phyloP scores from a whole-genome alignment of 1,140 invertebrate species.

The Trachelipus rathkii region DNA sequence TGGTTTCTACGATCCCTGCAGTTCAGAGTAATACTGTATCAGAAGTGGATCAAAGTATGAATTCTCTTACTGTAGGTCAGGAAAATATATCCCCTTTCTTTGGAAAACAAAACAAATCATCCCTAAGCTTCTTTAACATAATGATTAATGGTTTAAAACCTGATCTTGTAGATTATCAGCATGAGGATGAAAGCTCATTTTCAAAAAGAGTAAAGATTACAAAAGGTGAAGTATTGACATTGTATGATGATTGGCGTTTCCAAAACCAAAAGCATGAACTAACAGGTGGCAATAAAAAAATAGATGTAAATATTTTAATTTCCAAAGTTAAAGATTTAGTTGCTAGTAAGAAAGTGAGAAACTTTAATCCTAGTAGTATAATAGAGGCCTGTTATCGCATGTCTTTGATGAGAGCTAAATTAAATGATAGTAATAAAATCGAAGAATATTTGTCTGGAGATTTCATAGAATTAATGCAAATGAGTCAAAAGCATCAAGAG shows the following conservation, averaged over 20 bases:
- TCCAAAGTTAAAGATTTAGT: conserved; percentile 23
- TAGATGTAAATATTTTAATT: conserved; percentile 27
- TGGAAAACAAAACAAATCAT: background rate
- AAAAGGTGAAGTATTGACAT: conserved; percentile 25
- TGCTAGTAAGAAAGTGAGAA: background rate
- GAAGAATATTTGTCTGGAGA: conserved; percentile 25
- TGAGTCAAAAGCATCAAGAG: conserved; percentile 24
- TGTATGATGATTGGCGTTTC: conserved; percentile 33
- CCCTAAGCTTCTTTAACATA: background rate
- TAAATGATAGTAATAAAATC: conserved; percentile 23
- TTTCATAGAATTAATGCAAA: conserved; percentile 28
- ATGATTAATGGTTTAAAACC: background rate
- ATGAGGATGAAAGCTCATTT: background rate
- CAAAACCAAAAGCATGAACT: conserved; percentile 27
- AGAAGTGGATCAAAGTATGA: too few species aligned
- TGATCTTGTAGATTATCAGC: too few species aligned
- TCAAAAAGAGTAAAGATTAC: conserved; percentile 17
- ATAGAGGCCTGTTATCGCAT: conserved; percentile 34
- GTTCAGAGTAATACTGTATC: too few species aligned
- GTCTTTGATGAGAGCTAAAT: conserved; percentile 26
- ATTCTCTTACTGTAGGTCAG: background rate
- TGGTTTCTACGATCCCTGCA: too few species aligned
- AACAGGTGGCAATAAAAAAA: conserved; percentile 24
- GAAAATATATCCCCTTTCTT: conserved; percentile 4
- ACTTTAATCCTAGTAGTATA: conserved; percentile 26